Conservation (phyloP, 2,888 invertebrate species). For the Nomada ruficornis region DNA sequence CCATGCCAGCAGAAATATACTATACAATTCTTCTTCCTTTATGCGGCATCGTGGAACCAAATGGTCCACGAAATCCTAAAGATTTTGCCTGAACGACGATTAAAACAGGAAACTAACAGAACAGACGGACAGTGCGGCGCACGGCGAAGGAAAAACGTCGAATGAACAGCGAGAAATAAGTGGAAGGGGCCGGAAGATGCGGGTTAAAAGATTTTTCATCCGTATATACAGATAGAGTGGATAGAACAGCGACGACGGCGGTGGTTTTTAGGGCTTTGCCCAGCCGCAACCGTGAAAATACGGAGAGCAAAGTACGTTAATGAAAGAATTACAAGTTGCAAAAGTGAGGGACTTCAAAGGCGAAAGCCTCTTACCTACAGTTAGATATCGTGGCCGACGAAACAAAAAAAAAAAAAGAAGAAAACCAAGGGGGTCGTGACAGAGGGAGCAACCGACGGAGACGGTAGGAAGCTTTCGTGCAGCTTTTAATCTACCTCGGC, state of each 20-base stretch:
- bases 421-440: slow-evolving; percentile 18
- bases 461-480: slow-evolving; percentile 61
- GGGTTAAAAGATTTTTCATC: slow-evolving; percentile 58
- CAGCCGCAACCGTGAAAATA: slow-evolving; percentile 64
- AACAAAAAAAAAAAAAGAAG: slow-evolving; percentile 56
- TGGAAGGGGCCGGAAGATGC: slow-evolving; percentile 22
- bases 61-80: slow-evolving; percentile 38
- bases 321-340: slow-evolving; percentile 73
- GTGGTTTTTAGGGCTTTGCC: slow-evolving; percentile 52
- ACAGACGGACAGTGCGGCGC: neutral
- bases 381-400: slow-evolving; percentile 66
- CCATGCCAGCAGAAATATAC: slow-evolving; percentile 42
- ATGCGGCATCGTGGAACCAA: slow-evolving; percentile 28
- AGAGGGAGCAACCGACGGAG: slow-evolving; percentile 1
- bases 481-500: slow-evolving; percentile 71
- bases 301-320: slow-evolving; percentile 66
- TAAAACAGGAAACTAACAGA: neutral
- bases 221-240: neutral
- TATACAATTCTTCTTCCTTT: slow-evolving; percentile 45
- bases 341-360: slow-evolving; percentile 73
- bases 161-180: neutral
- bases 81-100: slow-evolving; percentile 22
- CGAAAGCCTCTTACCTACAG: slow-evolving; percentile 73
- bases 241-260: neutral
- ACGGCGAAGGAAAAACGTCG: neutral